Conservation (phyloP, 2,113 vertebrate genomes). For the Dipodomys stephensi region DNA sequence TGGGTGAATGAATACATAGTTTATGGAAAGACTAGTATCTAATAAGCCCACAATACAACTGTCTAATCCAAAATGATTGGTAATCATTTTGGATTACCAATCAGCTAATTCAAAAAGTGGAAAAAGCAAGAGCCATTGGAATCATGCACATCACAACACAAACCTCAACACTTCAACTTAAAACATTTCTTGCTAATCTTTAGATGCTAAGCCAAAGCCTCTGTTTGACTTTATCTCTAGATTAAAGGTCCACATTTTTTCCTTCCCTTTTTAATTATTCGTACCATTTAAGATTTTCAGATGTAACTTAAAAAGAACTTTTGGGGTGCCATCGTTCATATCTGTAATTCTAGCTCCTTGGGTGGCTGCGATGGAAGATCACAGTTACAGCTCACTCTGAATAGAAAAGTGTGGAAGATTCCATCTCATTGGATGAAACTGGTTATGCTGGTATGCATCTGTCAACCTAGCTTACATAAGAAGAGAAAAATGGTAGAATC, state of each 20-base stretch:
- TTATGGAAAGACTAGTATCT: background rate
- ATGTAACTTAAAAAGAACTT: background rate
- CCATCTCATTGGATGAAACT: too few species aligned
- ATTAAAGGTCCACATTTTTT: background rate
- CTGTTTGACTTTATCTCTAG: background rate
- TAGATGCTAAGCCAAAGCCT: background rate
- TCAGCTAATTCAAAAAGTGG: background rate
- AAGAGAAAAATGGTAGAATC: too few species aligned
- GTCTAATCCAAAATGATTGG: background rate
- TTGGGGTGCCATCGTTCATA: too few species aligned
- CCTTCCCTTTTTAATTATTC: background rate
- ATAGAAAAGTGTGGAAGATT: too few species aligned
- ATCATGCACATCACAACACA: background rate
- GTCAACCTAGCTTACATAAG: too few species aligned
- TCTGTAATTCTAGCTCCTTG: too few species aligned
- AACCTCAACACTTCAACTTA: background rate
- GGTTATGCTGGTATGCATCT: too few species aligned
- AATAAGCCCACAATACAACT: background rate
- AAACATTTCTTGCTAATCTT: background rate
- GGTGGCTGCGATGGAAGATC: too few species aligned
- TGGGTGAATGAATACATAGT: background rate
- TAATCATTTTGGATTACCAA: background rate
- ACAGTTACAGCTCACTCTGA: too few species aligned
- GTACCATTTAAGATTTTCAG: slow-evolving; percentile 28
- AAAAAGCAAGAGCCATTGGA: background rate